Percentiles rank a stretch among this genome's conserved stretches.
Conservation (phyloP, 2,113 vertebrate genomes). For the Myotis brandtii region DNA sequence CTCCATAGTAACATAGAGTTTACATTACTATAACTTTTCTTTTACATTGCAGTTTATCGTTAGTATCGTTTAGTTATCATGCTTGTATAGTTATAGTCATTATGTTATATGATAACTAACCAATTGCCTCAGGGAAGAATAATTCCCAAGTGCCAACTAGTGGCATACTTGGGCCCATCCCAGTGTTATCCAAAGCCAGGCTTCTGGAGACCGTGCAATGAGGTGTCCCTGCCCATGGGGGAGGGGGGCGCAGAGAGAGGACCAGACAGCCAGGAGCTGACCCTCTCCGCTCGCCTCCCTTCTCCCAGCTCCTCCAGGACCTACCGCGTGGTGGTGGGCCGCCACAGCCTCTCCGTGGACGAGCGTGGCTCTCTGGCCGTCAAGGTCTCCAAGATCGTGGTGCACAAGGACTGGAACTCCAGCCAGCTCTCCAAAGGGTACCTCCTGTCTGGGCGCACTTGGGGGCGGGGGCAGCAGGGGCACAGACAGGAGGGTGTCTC, state of each 20-base stretch:
- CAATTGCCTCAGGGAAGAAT: neutral
- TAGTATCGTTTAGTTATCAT: too few species aligned
- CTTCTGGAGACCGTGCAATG: neutral
- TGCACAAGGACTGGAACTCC: constrained; percentile 88
- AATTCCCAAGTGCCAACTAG: neutral
- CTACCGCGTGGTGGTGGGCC: constrained; percentile 90
- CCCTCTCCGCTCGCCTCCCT: accelerated
- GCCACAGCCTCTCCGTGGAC: constrained; percentile 84
- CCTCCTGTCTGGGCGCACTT: neutral
- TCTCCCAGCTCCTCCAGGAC: constrained; percentile 66
- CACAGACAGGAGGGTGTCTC: neutral
- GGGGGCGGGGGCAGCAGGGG: neutral
- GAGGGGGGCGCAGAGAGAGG: neutral
- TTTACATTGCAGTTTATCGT: neutral
- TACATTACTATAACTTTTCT: neutral
- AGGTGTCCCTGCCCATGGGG: neutral
- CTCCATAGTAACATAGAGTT: neutral
- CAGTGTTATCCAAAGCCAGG: neutral
- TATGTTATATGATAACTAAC: neutral
- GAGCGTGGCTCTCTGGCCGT: constrained; percentile 83
- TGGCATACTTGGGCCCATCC: neutral
- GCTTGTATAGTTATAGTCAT: neutral
- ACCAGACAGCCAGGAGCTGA: neutral
- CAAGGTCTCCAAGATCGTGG: constrained; percentile 84
- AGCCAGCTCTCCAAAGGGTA: constrained; percentile 73